Evolutionary conservation across 2,113 vertebrate species (phyloP).

Genomic region (Pithys albifrons): DNA sequence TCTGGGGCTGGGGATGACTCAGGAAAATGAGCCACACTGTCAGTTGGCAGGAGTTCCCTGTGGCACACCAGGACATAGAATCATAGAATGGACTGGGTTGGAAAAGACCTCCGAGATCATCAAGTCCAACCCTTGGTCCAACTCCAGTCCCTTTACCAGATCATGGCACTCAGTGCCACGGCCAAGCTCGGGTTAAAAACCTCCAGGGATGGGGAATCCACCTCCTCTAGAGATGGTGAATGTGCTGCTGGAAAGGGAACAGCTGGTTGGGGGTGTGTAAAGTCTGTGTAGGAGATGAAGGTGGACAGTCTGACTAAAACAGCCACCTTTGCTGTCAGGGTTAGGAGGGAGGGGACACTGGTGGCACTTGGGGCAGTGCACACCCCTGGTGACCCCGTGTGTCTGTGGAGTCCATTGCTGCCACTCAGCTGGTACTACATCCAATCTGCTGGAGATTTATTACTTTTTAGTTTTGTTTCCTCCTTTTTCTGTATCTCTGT

Average conservation of each 20-base stretch:
- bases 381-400: accelerated
- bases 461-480: not conserved
- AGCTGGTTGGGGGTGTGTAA: not conserved
- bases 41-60: not conserved
- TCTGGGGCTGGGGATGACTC: not conserved
- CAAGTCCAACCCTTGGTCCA: too few species aligned
- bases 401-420: not conserved
- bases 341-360: not conserved
- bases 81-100: too few species aligned
- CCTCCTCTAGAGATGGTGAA: too few species aligned
- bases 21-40: not conserved
- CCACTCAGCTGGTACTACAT: accelerated
- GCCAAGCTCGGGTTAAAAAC: too few species aligned
- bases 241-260: not conserved
- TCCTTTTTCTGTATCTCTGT: not conserved
- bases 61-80: too few species aligned
- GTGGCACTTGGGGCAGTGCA: too few species aligned
- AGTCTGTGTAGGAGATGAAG: not conserved
- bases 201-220: too few species aligned
- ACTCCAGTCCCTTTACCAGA: too few species aligned
- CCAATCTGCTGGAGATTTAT: not conserved
- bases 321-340: not conserved
- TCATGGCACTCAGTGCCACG: too few species aligned
- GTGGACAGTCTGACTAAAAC: not conserved
- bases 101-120: too few species aligned